Evolutionary conservation across 2,113 vertebrate genomes (phyloP), one percentile per base, ranked within the genome.

Genomic region (Toxotes jaculatrix): DNA sequence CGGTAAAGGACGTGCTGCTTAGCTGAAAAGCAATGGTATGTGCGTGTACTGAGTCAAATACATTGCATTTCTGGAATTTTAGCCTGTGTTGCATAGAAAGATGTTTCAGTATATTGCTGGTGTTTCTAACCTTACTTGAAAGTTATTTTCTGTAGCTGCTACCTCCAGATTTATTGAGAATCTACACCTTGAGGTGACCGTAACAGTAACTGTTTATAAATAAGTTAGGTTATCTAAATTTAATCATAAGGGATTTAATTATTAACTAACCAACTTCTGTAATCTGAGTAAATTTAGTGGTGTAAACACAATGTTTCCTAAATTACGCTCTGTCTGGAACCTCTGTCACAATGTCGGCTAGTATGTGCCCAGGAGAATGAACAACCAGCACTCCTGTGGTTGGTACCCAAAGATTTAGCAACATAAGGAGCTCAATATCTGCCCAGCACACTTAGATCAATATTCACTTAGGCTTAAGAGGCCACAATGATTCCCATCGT

Each of bases 401-500:
- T 80, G 87, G 53, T 78, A 78, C 56, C 75, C 11, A 56, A 80
- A 86, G 89, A 88, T 81, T 88, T 72, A 81, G 67, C 75, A 83
- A 77, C 86, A 87, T 32, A 77, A 91, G 84, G 78, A 82, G 90
- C 84, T 91, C 87, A 90, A 89, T 89, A 75, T 88, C 86, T 91
- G 74, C 61, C 87, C 40, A 60, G 86, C 84, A 83, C 80, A 73
- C 76, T 85, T 53, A 61, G 90, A 93, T 93, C 93, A 93, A 93
- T 94, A 94, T 92, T 93, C 87, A 88, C 86, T 94, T 92, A 84
- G 65, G 83, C 83, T 92, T 90, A 94, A 89, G 84, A 80, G 83
- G 79, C 73, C 77, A 87, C 59, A 93, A 89, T 89, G 83, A 88
- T 87, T 90, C 49, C 72, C 45, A 67, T 76, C 90, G 83, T 83